Base-by-base conservation (phyloP, 1,140 invertebrate species). In the Drosophila funebris region DNA sequence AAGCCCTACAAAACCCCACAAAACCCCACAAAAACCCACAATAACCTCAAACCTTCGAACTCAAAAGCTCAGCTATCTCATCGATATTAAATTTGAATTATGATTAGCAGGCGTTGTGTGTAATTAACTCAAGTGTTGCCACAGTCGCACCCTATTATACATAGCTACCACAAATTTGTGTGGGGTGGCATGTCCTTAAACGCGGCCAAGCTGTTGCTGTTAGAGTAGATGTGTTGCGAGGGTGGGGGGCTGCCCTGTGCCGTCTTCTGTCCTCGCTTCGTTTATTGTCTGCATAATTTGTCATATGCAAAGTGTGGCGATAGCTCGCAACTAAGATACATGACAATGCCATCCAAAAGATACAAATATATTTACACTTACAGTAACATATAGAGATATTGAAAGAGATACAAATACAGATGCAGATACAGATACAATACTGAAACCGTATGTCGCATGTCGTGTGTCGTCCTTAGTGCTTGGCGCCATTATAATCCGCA, bases 271-370 rank as follows among this genome's bases (percentile, higher is more conserved):
- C 37, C 39, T 50, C 14, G 8, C 20, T 29, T 16, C 39, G 46
- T 46, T 77, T 66, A 67, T 73, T 56, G 54, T 63, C 33, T 73
- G 80, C 80, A 84, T 85, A 85, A 78, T 77, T 66, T 72, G 70
- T 75, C 70, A 53, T 69, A 72, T 77, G 67, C 60, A 69, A 69
- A 83, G 62, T 70, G 37, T 67, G 48, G 27, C 48, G 46, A 62
- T 67, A 58, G 56, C 44, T 68, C 27, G 33, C 43, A 69, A 44
- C 57, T 61, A 24, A 64, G 58, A 58, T 60, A 58, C 37, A 53
- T 18, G 33, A 37, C 52, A 50, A 31, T 33, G 31, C 22, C 39
- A 60, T 24, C 13, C 9, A 13, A 11, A 20, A 39, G 13, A 48
- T 29, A 50, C 8, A 46, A 5, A 37, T 14, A 46, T 8, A 62